phyloP scores from a whole-genome alignment of 2,888 invertebrate species.

The Steinernema hermaphroditum region DNA sequence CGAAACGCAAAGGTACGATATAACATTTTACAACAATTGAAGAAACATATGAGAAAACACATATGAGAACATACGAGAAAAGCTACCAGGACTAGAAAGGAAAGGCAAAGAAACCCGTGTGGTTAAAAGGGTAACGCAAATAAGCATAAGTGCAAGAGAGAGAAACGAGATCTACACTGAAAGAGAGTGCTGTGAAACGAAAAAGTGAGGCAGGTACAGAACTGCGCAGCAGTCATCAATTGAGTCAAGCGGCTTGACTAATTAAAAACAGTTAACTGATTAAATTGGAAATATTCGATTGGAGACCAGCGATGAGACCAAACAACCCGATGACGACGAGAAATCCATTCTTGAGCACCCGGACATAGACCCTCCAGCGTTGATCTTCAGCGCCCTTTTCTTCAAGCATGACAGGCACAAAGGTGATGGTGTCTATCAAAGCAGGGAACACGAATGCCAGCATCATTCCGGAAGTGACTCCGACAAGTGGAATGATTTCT shows the following conservation, averaged over 20 bases:
- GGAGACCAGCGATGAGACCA: constrained; percentile 52
- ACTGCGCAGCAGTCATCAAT: constrained; percentile 11
- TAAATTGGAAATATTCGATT: constrained; percentile 47
- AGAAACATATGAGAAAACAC: too few species aligned
- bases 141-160: background rate
- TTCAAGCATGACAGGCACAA: constrained; percentile 44
- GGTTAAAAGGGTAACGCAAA: background rate
- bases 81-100: constrained; percentile 4
- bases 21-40: too few species aligned
- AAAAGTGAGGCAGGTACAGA: too few species aligned
- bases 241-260: background rate
- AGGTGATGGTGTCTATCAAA: constrained; percentile 54
- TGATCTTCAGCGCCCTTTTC: constrained; percentile 1
- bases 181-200: background rate
- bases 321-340: constrained; percentile 50
- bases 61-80: background rate
- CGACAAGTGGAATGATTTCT: constrained; percentile 64
- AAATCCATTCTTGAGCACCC: constrained; percentile 37
- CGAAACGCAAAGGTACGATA: too few species aligned
- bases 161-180: constrained; percentile 6
- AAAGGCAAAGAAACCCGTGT: constrained; percentile 1
- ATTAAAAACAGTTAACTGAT: background rate
- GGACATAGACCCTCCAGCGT: constrained; percentile 29
- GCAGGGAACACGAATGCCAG: constrained; percentile 63
- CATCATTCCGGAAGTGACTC: constrained; percentile 63